Evolutionary conservation across 2,113 vertebrate species (phyloP).

Genomic region (Pterocles gutturalis): DNA sequence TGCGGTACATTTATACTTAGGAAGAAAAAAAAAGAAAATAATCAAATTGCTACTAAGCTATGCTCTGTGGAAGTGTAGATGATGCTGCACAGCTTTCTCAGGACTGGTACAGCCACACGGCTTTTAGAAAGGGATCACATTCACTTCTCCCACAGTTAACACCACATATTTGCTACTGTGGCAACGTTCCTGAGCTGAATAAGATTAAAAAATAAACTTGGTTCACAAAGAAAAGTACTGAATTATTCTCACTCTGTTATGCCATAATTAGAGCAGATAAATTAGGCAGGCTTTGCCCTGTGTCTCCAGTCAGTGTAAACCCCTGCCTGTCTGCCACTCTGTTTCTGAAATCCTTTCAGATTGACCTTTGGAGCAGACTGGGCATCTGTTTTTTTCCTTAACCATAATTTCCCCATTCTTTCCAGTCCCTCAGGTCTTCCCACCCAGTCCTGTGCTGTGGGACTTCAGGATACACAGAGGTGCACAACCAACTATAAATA

Average conservation of each 20-base stretch:
- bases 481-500: constrained; percentile 61
- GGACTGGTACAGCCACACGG: constrained; percentile 51
- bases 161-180: constrained; percentile 35
- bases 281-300: constrained; percentile 10
- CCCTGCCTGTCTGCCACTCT: not conserved
- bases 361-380: not conserved
- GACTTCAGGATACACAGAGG: constrained; percentile 58
- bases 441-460: constrained; percentile 31
- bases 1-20: constrained; percentile 37
- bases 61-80: constrained; percentile 45
- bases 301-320: constrained; percentile 44
- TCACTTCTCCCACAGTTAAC: constrained; percentile 62
- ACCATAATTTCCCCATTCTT: not conserved
- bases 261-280: constrained; percentile 35
- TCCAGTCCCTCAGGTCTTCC: constrained; percentile 29
- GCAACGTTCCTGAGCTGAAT: constrained; percentile 65
- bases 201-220: constrained; percentile 61
- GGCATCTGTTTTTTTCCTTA: not conserved
- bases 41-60: constrained; percentile 28
- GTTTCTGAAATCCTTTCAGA: not conserved
- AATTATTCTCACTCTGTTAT: constrained; percentile 49
- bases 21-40: not conserved
- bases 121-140: constrained; percentile 55
- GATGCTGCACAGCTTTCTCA: constrained; percentile 57
- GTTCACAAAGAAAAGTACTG: constrained; percentile 56